Percentiles rank a stretch among this genome's conserved stretches.
Conservation (phyloP, 2,113 vertebrate genomes). For the Caretta caretta region DNA sequence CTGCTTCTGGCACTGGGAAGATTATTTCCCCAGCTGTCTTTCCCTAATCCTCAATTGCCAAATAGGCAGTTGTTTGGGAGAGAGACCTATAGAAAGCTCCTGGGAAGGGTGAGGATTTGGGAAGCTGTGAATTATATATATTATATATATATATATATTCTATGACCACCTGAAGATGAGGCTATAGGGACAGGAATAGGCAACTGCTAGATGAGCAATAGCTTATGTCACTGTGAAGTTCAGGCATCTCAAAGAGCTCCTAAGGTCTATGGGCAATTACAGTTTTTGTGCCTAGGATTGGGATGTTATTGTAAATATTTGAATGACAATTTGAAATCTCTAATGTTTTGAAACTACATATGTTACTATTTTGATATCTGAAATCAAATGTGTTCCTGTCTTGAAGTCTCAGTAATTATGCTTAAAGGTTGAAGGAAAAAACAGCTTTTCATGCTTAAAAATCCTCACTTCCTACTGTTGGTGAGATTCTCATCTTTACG, state of each 20-base stretch:
- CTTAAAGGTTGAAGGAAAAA: background rate
- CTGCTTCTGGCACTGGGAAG: background rate
- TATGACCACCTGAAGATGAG: background rate
- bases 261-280: background rate
- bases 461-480: background rate
- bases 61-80: background rate
- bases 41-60: background rate
- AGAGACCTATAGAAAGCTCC: background rate
- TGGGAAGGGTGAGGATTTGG: background rate
- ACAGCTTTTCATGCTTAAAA: background rate
- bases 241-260: background rate
- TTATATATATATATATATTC: background rate
- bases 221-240: background rate
- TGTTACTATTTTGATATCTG: background rate
- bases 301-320: background rate
- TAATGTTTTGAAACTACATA: background rate
- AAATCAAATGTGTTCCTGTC: background rate
- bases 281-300: background rate
- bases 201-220: background rate
- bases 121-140: background rate
- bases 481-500: background rate
- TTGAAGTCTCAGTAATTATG: background rate
- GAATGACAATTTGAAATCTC: background rate
- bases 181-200: background rate
- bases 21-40: background rate